Base-by-base conservation (phyloP, 2,888 invertebrate species). In the Autographa pulchrina region DNA sequence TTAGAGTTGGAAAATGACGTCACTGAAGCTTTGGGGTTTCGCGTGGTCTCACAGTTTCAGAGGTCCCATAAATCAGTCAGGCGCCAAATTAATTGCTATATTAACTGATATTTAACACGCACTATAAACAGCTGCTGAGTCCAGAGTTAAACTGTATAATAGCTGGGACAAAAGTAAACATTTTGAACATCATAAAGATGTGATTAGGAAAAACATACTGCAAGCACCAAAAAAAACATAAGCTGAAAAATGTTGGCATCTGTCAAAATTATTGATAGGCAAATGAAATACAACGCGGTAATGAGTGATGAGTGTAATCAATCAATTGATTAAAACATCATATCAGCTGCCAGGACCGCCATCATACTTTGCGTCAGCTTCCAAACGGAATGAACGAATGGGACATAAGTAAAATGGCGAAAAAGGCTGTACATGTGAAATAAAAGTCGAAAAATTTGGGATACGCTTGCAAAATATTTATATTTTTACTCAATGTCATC, bases 61-160 rank as follows among this genome's bases (percentile, higher is more conserved):
- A 72, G 72, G 71, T 68, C 71, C 62, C 68, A 70, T 84, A 82
- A 82, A 84, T 84, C 84, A 84, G 82, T 70, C 82, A 68, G 69
- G 41, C 66, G 58, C 74, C 41, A 72, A 82, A 84, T 82, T 82
- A 84, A 82, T 82, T 71, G 71, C 74, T 43, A 32, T 62, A 74
- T 68, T 79, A 77, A 82, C 77, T 77, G 70, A 70, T 75, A 62
- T 67, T 77, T 70, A 77, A 75, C 84, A 82, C 79, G 84, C 82
- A 81, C 60, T 70, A 68, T 68, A 75, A 70, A 72, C 62, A 61
- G 73, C 68, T 56, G 32, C 62, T 75, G 63, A 81, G 76, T 73
- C 20, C 43, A n/a, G 20, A 56, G 61, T 64, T 18, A 31, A 48
- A 16, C 5, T 25, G 25, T 25, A 2, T 25, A 25, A 25, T 25